Evolutionary conservation across 1,140 invertebrate species (phyloP), one percentile per base, ranked within the genome.

Genomic region (Drosophila watanabei): DNA sequence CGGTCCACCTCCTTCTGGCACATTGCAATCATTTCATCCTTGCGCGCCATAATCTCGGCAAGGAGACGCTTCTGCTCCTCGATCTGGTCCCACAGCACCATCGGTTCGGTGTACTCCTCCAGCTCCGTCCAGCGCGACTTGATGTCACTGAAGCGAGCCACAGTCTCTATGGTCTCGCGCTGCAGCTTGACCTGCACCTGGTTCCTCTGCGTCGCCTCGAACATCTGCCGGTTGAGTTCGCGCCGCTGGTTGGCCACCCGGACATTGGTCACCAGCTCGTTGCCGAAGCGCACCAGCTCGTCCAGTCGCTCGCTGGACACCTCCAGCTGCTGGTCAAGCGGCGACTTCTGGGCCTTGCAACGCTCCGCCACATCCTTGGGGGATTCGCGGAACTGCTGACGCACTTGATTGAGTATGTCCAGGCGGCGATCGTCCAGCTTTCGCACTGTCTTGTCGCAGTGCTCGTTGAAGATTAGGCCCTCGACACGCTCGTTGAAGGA

Each of bases 11-110:
- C 96, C 65, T 95, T 78, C 86, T 96, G 96, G 59, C 98, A 94
- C 81, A 96, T 94, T 11, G 93, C 94, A 58, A 98, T 98, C 8
- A 98, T 94, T 46, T 94, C 93, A 87, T 98, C 96, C 92, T 98
- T 98, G 84, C 97, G 95, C 10, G 94, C 93, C 56, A 98, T 94
- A 54, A 98, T 94, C 33, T 95, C 94, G 32, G 96, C 95, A 81
- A 97, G 97, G 81, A 95, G 95, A 58, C 93, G 94, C 92, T 96
- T 97, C 93, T 98, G 97, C 24, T 94, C 86, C 76, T 95, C 94
- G 49, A 97, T 95, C 72, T 96, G 95, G 32, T 95, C 94, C 81
- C 97, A 94, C 24, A 98, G 95, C 56, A 96, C 95, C 65, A 98
- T 94, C 1, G 97, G 97, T 90, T 98, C 97, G 77, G 96, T 97